Conservation (phyloP, 1,140 invertebrate species). For the Temnothorax nylanderi region DNA sequence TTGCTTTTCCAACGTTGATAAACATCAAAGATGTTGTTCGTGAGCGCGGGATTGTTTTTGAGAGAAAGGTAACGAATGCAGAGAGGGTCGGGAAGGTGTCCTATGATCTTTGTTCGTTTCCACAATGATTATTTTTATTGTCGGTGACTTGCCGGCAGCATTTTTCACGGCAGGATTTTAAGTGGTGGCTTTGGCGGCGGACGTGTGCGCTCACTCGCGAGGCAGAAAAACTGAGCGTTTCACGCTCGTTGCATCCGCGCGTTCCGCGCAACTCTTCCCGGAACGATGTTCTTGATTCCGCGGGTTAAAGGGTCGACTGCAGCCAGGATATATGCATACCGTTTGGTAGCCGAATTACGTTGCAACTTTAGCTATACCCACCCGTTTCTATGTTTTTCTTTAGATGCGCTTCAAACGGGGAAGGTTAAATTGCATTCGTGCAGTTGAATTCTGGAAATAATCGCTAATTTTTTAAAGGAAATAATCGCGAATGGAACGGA, state of each 20-base stretch:
- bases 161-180: constrained; percentile 40
- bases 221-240: constrained; percentile 48
- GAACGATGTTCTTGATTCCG: constrained; percentile 33
- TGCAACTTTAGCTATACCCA: constrained; percentile 13
- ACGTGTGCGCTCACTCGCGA: constrained; percentile 50
- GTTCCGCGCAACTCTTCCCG: constrained; percentile 6
- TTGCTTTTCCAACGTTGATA: neutral
- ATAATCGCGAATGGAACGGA: neutral
- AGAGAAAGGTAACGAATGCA: constrained; percentile 29
- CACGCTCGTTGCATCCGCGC: constrained; percentile 37
- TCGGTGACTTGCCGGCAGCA: constrained; percentile 26
- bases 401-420: constrained; percentile 34
- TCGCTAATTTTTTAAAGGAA: neutral
- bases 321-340: constrained; percentile 11
- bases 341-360: constrained; percentile 20
- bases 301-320: neutral
- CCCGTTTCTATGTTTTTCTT: constrained; percentile 41
- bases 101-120: constrained; percentile 1
- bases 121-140: constrained; percentile 43
- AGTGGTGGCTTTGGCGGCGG: constrained; percentile 35
- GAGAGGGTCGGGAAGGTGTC: neutral
- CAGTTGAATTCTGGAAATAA: constrained; percentile 23
- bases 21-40: constrained; percentile 30
- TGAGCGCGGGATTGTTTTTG: constrained; percentile 16
- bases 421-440: constrained; percentile 50